Conservation (phyloP, 2,797 vertebrate species). For the Orestias chungarensis region DNA sequence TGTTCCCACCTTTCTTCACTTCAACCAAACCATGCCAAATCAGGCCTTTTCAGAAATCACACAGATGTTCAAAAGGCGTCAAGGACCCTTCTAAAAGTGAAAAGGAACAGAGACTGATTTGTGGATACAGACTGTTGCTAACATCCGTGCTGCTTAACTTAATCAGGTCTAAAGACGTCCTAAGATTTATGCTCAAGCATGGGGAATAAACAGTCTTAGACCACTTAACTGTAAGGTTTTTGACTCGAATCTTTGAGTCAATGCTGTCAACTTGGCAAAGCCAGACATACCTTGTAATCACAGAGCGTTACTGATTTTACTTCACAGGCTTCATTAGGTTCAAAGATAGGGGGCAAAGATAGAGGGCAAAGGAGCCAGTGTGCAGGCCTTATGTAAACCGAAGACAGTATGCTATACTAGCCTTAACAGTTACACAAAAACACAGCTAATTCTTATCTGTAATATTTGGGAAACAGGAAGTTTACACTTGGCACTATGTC, state of each 20-base stretch:
- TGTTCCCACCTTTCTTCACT: background rate
- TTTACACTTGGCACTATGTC: background rate
- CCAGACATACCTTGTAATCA: conserved; percentile 52
- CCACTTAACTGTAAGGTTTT: conserved; percentile 40
- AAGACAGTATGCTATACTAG: conserved; percentile 11
- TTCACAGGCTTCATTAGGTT: conserved; percentile 37
- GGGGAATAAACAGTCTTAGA: background rate
- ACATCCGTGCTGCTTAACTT: conserved; percentile 25
- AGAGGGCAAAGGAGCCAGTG: conserved; percentile 28
- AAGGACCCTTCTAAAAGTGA: background rate
- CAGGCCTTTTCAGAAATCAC: background rate
- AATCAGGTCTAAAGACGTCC: conserved; percentile 39
- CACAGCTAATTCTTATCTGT: background rate
- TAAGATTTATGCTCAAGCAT: conserved; percentile 12
- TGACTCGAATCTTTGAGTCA: conserved; percentile 22
- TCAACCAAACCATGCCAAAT: background rate
- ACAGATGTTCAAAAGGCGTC: background rate
- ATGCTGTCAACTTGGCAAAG: conserved; percentile 37
- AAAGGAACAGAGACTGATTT: background rate
- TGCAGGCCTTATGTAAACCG: conserved; percentile 15
- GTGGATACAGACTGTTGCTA: background rate
- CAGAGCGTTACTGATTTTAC: conserved; percentile 49
- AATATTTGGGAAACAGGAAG: background rate
- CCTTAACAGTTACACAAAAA: conserved; percentile 8
- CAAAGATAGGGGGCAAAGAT: conserved; percentile 13